Percentiles rank a stretch among this genome's conserved stretches.
phyloP scores from a whole-genome alignment of 2,113 vertebrate genomes.

The Macaca nemestrina region DNA sequence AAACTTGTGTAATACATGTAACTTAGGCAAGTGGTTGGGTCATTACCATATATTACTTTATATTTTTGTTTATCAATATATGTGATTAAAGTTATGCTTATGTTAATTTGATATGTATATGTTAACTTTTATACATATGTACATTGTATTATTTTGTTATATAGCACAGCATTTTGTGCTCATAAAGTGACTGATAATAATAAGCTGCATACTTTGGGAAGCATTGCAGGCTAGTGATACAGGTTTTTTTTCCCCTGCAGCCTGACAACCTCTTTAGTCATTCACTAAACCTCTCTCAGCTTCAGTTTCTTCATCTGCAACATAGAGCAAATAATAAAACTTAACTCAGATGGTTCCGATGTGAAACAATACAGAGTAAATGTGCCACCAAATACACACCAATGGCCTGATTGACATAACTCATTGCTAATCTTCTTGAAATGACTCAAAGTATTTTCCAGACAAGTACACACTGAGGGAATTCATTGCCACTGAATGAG shows the following conservation, averaged over 20 bases:
- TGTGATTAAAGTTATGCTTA: neutral
- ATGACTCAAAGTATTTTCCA: neutral
- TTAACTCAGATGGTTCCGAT: neutral
- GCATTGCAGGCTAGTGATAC: neutral
- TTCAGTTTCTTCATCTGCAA: neutral
- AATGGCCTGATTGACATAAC: neutral
- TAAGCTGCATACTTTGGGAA: neutral
- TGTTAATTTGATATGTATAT: neutral
- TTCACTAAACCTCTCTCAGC: neutral
- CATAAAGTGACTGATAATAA: neutral
- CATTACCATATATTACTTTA: neutral
- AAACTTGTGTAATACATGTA: neutral
- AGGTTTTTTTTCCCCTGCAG: accelerated
- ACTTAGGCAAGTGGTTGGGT: neutral
- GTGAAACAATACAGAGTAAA: neutral
- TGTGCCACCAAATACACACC: neutral
- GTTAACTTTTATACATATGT: neutral
- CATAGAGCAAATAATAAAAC: neutral
- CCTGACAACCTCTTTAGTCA: neutral
- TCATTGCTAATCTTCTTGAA: neutral
- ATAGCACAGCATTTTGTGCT: neutral
- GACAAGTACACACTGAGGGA: too few relatives aligned
- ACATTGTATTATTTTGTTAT: neutral
- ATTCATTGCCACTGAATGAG: too few relatives aligned
- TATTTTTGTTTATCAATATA: neutral